Percentiles rank a stretch among this genome's conserved stretches.
Evolutionary conservation across 1,140 invertebrate species (phyloP).

Genomic region (Gonioctena quinquepunctata): DNA sequence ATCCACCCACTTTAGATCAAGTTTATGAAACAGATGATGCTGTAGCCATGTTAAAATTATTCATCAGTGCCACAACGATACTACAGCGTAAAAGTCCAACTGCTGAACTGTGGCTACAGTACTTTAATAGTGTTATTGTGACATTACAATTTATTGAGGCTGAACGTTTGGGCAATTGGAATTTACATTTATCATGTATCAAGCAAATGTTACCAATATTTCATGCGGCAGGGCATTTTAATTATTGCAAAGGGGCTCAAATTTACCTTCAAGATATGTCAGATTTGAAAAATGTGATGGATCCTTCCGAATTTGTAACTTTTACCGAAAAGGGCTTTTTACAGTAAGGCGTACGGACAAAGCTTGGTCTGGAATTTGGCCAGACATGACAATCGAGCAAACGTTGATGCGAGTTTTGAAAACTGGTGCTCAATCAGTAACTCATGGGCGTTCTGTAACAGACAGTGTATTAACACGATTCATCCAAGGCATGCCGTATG

Average conservation of each 20-base stretch:
- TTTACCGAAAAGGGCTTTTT: constrained; percentile 41
- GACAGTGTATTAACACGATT: constrained; percentile 31
- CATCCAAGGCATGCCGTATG: constrained; percentile 18
- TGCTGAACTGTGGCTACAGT: constrained; percentile 48
- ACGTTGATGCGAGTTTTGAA: constrained; percentile 52
- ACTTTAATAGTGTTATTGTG: constrained; percentile 42
- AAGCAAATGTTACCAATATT: constrained; percentile 55
- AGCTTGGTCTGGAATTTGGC: constrained; percentile 55
- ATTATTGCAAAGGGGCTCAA: constrained; percentile 41
- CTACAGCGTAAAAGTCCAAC: too few species aligned
- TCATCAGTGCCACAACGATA: too few species aligned
- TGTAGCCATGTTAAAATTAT: too few species aligned
- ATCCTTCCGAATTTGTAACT: constrained; percentile 30
- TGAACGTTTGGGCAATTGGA: constrained; percentile 48
- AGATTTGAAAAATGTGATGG: constrained; percentile 17
- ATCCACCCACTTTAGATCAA: too few species aligned
- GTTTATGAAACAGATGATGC: too few species aligned
- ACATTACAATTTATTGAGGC: constrained; percentile 46
- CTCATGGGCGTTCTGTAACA: constrained; percentile 35
- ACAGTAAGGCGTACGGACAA: constrained; percentile 51
- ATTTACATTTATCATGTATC: constrained; percentile 39
- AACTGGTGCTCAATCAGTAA: constrained; percentile 38
- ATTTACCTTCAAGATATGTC: constrained; percentile 54
- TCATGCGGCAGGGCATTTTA: constrained; percentile 55
- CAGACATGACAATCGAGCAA: constrained; percentile 55